These are phyloP conservation scores for Setipinna tenuifilis DNA, from an alignment of 2,797 vertebrate species.

Conservation along the genomic window DNA sequence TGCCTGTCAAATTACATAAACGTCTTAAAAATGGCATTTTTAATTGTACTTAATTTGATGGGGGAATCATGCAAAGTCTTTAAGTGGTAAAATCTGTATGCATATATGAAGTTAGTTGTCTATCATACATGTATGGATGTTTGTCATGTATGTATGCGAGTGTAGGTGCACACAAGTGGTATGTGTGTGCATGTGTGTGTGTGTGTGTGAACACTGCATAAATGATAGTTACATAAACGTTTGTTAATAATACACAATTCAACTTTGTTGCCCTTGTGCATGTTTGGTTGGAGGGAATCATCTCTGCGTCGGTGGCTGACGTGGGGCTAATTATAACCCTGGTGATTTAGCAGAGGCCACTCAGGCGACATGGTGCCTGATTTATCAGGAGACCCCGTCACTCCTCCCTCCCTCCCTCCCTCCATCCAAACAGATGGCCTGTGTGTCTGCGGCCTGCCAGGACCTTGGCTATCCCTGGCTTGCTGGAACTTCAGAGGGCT, in stretches of 20 bases:
- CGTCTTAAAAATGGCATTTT: background rate
- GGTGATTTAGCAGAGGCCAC: slow-evolving; percentile 12
- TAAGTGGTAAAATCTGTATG: background rate
- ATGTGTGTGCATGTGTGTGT: background rate
- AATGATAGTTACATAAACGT: too few relatives aligned
- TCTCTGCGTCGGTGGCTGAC: background rate
- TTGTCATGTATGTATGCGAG: background rate
- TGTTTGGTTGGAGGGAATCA: background rate
- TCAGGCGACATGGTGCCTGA: slow-evolving; percentile 34
- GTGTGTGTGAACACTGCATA: background rate
- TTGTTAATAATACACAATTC: too few relatives aligned
- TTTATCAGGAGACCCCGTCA: slow-evolving; percentile 23
- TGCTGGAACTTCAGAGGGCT: slow-evolving; percentile 52
- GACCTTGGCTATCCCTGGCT: slow-evolving; percentile 54
- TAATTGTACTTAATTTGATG: background rate
- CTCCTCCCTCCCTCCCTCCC: background rate
- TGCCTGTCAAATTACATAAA: background rate
- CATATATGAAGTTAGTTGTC: background rate
- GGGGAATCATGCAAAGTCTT: background rate
- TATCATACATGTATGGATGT: background rate
- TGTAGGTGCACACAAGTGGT: background rate
- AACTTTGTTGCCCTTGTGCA: background rate
- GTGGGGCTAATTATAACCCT: slow-evolving; percentile 43
- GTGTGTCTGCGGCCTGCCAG: slow-evolving; percentile 30
- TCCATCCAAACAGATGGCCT: slow-evolving; percentile 51